Evolutionary conservation across 2,888 invertebrate genomes (phyloP), one percentile per base, ranked within the genome.

Genomic region (Eubasilissa splendida): DNA sequence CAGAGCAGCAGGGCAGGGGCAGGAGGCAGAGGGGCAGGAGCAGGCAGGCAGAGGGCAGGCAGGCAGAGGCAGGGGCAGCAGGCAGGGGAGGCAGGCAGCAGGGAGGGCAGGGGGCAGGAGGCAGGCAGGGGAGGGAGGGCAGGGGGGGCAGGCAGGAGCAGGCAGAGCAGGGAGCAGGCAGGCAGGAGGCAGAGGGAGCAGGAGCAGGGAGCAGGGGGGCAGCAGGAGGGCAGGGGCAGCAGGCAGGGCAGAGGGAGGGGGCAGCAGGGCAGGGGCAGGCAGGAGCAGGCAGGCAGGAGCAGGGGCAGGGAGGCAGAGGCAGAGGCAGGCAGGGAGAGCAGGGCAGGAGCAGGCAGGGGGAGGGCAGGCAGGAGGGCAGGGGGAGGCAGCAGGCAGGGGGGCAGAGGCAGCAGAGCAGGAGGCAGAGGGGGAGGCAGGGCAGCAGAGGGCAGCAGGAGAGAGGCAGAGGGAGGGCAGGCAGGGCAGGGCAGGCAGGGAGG

Each of bases 121-220:
- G n/a, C n/a, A n/a, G n/a, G n/a, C n/a, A n/a, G n/a, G n/a, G n/a
- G n/a, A n/a, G n/a, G 53, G 54, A 33, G 11, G 68, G 5, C 53
- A 52, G 22, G 10, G 56, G 11, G 56, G 56, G 53, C 5, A 65
- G 50, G 14, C 14, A 11, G 10, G n/a, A 53, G 14, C 8, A 31
- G 54, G 54, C 14, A 79, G 65, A 59, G 60, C 22, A 65, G 14
- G 53, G 50, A 54, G 76, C 22, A 54, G 56, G 50, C 33, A 54
- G 54, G 77, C 53, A 79, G 79, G 65, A 60, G 42, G 56, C 76
- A 42, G 66, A 33, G 42, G 68, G 50, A 56, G n/a, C n/a, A n/a
- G n/a, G n/a, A n/a, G n/a, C n/a, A n/a, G n/a, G n/a, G n/a, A n/a
- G n/a, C n/a, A n/a, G n/a, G n/a, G n/a, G n/a, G n/a, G n/a, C n/a